A percentile compares a stretch with the other conserved stretches of the same genome.
Evolutionary conservation across 2,113 vertebrate species (phyloP).

Genomic region (Ovibos moschatus): DNA sequence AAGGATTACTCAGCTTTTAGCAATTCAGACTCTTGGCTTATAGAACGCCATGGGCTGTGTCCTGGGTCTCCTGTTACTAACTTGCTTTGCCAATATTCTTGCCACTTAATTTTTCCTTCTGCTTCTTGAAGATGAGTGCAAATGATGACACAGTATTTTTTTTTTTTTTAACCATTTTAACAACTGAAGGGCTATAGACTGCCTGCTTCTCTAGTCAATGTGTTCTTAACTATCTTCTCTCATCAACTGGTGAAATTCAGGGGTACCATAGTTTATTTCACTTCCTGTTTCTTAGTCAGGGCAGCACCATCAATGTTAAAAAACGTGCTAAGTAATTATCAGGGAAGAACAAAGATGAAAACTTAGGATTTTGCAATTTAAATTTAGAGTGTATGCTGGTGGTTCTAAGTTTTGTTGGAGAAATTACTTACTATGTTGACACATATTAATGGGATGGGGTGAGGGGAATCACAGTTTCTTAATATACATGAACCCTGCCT

Average conservation of each 20-base stretch:
- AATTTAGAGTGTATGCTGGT: background rate
- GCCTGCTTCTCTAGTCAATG: background rate
- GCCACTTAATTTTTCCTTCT: background rate
- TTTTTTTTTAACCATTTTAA: background rate
- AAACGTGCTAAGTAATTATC: conserved; percentile 40
- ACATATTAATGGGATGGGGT: background rate
- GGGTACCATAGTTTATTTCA: background rate
- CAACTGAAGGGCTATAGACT: background rate
- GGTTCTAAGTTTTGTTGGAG: conserved; percentile 25
- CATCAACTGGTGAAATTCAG: background rate
- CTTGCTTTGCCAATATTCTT: background rate
- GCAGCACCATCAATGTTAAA: background rate
- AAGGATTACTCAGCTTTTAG: conserved; percentile 69
- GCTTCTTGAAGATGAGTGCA: background rate
- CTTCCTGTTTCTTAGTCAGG: background rate
- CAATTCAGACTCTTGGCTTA: conserved; percentile 42
- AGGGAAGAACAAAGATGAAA: conserved; percentile 34
- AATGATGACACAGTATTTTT: background rate
- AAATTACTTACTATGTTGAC: conserved; percentile 33
- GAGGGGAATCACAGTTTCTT: background rate
- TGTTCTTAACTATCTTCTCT: background rate
- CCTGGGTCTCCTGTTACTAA: conserved; percentile 3
- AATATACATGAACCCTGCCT: background rate
- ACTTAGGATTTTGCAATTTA: conserved; percentile 22
- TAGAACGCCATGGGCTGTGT: background rate